Evolutionary conservation across 1,140 invertebrate species (phyloP), one percentile per base, ranked within the genome.

Genomic region (Lutraria rhynchaena): DNA sequence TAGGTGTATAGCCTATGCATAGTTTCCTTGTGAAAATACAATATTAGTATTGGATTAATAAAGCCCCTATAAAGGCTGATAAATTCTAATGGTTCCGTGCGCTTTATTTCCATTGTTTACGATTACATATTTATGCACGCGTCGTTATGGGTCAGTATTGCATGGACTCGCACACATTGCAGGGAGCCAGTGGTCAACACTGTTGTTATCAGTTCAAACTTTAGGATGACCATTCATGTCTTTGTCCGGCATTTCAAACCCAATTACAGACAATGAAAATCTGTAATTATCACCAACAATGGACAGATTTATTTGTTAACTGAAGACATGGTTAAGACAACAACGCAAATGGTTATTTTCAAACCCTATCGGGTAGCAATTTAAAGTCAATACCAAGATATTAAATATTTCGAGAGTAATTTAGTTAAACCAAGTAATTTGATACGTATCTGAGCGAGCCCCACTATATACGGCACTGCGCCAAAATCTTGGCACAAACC

Each of bases 351-450:
- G 75, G 75, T 77, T 44, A 77, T 63, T 77, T 77, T 77, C 60
- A 67, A 67, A 84, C 83, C 83, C 15, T 65, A 84, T 51, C 81
- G 77, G 73, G 61, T 78, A 37, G 31, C 58, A 53, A 73, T 81
- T 81, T 29, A 70, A 49, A 67, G 44, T 49, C 75, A 76, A 82
- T 83, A 83, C 80, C 76, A 83, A 78, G 73, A 83, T 81, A 82
- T 85, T 85, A 86, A 86, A 86, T 83, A 65, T 65, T 74, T 61
- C 70, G 60, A 58, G 44, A 44, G 65, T 60, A 63, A 70, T 51
- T n/a, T 22, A 35, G 19, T 73, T 15, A 46, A 35, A 51, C 5
- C 33, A 22, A 4, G 44, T 46, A 67, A 67, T 67, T 46, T 15
- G 63, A 67, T 67, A 67, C 46, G 61, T 46, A 44, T 65, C 27